Conservation (phyloP, 1,140 invertebrate species). For the Papilio polytes region DNA sequence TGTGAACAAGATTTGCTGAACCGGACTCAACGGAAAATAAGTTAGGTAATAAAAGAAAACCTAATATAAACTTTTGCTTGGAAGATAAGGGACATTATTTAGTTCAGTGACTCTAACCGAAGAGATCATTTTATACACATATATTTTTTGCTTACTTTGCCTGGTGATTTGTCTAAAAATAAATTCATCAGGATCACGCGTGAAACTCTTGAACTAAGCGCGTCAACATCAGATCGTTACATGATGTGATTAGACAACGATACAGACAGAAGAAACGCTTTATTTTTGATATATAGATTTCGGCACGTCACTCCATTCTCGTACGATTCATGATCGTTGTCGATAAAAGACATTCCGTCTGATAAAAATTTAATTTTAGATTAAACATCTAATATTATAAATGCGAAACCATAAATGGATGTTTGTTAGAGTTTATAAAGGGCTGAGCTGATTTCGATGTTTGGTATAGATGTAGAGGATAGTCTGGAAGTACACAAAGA, state of each 20-base stretch:
- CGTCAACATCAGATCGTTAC: not conserved
- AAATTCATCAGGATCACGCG: not conserved
- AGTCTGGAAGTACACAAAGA: too few relatives aligned
- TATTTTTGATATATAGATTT: slow-evolving; percentile 19
- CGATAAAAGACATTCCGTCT: too few relatives aligned
- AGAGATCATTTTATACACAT: not conserved
- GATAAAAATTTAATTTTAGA: not conserved
- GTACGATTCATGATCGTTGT: too few relatives aligned
- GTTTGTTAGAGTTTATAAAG: too few relatives aligned
- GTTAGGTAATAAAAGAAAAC: slow-evolving; percentile 31
- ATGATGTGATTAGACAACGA: slow-evolving; percentile 4
- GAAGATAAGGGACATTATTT: slow-evolving; percentile 11
- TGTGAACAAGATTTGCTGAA: not conserved
- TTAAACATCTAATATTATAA: not conserved
- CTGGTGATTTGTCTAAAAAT: not conserved
- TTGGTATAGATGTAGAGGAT: too few relatives aligned
- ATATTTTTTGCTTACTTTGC: not conserved
- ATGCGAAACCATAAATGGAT: too few relatives aligned
- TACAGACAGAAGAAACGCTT: not conserved
- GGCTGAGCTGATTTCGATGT: too few relatives aligned
- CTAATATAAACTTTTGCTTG: slow-evolving; percentile 35
- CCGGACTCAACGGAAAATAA: slow-evolving; percentile 15
- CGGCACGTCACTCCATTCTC: not conserved
- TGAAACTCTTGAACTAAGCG: slow-evolving; percentile 10
- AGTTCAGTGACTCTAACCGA: not conserved